Base-by-base conservation (phyloP, 2,797 vertebrate species). In the Sebastes diploproa region DNA sequence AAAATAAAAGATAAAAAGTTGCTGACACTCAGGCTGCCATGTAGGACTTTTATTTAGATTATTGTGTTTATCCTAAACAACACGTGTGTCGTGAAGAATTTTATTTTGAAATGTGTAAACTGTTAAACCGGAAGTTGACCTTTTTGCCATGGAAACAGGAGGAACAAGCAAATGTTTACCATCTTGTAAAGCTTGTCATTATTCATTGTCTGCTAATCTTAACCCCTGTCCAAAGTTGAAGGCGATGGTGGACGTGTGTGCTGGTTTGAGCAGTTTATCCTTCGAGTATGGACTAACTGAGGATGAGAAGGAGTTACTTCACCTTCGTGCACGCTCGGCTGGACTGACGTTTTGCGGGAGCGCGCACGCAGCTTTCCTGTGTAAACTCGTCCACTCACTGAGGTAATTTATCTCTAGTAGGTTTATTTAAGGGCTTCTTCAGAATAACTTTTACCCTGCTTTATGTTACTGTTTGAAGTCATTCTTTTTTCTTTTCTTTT, bases 331-430 rank as follows among this genome's bases (percentile, higher is more conserved):
- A 5, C 92, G 91, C 62, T 78, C 77, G 14, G 86, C 91, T 16
- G 93, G 83, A 7, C 81, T 96, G 77, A 82, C 81, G 10, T 74
- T 93, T 8, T 86, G 93, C 10, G 91, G 85, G 4, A 96, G 96
- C 72, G 95, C 94, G 59, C 95, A 97, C 20, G 95, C 95, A 6
- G 23, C 84, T 46, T 96, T 96, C 89, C 81, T 95, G 74, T 96
- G 93, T 84, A 91, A 94, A 58, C 74, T 96, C 6, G 56, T 91
- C 8, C 34, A 34, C 4, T 77, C 80, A 3, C n/a, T 95, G 62
- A 95, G 94, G 96, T 97, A 92, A 60, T 16, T 29, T 0, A 46
- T 6, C 22, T 20, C 0, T 8, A n/a, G 42, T 18, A 6, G 2
- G 7, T 36, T 12, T 25, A 1, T 60, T n/a, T 27, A 27, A 20